These are phyloP conservation scores for Goniozus legneri DNA, from an alignment of 1,140 invertebrate species.

Conservation along the genomic window DNA sequence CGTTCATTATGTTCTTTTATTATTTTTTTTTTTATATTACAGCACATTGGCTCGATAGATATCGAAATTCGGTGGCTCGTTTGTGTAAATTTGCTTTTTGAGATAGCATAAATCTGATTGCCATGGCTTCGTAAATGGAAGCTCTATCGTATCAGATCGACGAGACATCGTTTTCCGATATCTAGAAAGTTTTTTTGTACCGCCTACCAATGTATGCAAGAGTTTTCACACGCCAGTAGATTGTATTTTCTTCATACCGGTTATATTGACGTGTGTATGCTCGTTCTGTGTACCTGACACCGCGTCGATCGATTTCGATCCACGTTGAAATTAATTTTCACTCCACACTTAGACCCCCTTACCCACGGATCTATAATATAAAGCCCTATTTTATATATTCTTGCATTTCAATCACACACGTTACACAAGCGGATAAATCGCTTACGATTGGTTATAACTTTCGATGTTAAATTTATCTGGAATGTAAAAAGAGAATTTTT, in stretches of 20 bases:
- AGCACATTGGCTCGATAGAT: background rate
- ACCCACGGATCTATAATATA: no score
- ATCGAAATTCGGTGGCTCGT: conserved; percentile 1
- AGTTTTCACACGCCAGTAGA: conserved; percentile 10
- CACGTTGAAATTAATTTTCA: conserved; percentile 4
- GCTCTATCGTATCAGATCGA: no score
- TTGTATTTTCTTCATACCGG: background rate
- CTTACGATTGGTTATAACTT: no score
- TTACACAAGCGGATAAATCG: no score
- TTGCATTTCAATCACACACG: no score
- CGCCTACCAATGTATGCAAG: conserved; percentile 22
- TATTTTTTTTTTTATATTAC: conserved; percentile 16
- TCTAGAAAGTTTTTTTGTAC: conserved; percentile 1
- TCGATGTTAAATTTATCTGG: no score
- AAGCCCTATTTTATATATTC: no score
- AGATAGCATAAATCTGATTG: no score
- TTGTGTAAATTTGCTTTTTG: no score
- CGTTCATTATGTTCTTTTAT: conserved; percentile 34
- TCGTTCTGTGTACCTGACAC: conserved; percentile 43
- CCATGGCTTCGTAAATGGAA: no score
- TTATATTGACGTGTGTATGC: conserved; percentile 10
- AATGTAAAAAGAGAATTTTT: no score
- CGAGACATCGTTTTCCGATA: background rate
- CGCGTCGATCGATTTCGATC: conserved; percentile 28
- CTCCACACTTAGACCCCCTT: conserved; percentile 7